These are phyloP conservation scores for Latrodectus geometricus DNA, from an alignment of 1,140 invertebrate species.

Conservation along the genomic window DNA sequence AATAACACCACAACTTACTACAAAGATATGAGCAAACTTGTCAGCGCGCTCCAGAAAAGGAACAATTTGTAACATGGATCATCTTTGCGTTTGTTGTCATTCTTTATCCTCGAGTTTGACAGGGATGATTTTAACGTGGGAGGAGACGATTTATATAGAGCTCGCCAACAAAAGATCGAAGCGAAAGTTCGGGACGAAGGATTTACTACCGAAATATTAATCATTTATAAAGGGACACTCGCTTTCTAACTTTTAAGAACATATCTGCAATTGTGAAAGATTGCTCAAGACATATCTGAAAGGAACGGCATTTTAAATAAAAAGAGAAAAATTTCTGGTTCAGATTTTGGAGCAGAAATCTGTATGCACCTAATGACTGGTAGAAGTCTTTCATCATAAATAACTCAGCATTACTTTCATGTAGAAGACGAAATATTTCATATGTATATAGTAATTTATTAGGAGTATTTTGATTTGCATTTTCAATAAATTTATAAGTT, in stretches of 20 bases:
- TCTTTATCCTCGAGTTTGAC: neutral
- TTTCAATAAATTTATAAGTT: too few relatives aligned
- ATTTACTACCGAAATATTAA: neutral
- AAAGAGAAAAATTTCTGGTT: too few relatives aligned
- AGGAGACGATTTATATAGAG: constrained; percentile 23
- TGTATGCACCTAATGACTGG: too few relatives aligned
- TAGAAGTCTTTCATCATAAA: too few relatives aligned
- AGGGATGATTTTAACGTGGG: constrained; percentile 28
- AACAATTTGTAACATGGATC: constrained; percentile 28
- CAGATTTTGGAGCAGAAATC: too few relatives aligned
- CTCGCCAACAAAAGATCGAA: constrained; percentile 22
- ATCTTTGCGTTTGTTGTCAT: neutral
- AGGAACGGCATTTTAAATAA: too few relatives aligned
- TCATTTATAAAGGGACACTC: neutral
- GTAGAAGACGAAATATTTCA: too few relatives aligned
- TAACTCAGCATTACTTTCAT: too few relatives aligned
- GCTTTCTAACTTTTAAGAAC: neutral
- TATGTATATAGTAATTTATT: too few relatives aligned
- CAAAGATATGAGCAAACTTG: constrained; percentile 2
- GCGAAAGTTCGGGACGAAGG: constrained; percentile 8
- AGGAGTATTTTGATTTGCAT: too few relatives aligned
- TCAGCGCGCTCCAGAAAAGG: constrained; percentile 3
- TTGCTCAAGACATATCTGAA: neutral
- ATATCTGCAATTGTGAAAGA: neutral
- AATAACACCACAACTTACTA: constrained; percentile 37